Evolutionary conservation across 2,113 vertebrate species (phyloP).

Genomic region (Orthonyx spaldingii): DNA sequence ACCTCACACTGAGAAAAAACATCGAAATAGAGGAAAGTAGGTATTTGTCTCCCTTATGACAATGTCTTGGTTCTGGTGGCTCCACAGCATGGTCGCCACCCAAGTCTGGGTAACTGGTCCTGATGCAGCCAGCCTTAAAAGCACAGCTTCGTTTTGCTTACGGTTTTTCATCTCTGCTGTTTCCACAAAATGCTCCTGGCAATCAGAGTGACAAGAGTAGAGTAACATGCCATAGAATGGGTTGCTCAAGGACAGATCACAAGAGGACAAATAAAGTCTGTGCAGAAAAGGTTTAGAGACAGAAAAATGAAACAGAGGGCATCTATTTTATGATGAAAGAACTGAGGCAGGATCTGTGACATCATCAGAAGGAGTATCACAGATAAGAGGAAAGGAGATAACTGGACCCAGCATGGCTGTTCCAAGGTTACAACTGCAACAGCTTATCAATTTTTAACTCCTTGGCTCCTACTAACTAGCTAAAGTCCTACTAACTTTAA

Average conservation of each 20-base stretch:
- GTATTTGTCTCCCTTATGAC: background rate
- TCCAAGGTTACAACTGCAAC: background rate
- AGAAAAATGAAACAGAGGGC: background rate
- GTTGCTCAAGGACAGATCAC: background rate
- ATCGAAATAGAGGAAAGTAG: background rate
- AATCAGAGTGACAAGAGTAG: background rate
- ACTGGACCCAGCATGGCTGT: background rate
- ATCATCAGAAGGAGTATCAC: background rate
- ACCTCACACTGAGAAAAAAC: background rate
- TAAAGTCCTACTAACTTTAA: background rate
- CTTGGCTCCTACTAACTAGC: background rate
- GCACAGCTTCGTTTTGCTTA: background rate
- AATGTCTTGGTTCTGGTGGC: background rate
- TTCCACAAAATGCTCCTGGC: background rate
- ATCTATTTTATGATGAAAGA: background rate
- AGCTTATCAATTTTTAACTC: background rate
- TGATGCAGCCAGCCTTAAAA: background rate
- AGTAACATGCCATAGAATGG: background rate
- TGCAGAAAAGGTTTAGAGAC: background rate
- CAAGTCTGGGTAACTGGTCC: background rate
- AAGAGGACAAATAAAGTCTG: background rate
- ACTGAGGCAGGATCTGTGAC: background rate
- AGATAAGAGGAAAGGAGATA: constrained; percentile 15
- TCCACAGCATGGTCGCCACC: background rate
- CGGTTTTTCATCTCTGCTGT: background rate